Evolutionary conservation across 2,113 vertebrate species (phyloP), one percentile per base, ranked within the genome.

Genomic region (Xiphophorus maculatus): DNA sequence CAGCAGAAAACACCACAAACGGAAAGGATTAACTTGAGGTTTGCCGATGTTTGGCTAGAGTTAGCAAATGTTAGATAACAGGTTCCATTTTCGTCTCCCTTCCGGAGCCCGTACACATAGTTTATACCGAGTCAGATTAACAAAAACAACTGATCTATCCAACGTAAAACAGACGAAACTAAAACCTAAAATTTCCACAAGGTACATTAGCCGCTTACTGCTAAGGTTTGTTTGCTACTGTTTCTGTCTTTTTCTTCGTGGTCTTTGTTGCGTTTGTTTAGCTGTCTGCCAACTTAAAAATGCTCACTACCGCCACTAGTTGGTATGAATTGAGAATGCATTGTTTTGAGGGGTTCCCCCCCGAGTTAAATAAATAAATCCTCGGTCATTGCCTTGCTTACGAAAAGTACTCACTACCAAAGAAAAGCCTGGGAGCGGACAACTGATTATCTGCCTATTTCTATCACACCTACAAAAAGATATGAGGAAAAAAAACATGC

Each of bases 141-240:
- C 40, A 14, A 69, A 27, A 69, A 12, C 2, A 0, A 5, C n/a
- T 5, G 11, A 17, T 14, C 61, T 35, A 1, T 32, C 32, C 2
- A 32, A 37, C 10, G 60, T 6, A 7, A 58, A 66, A 0, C 1
- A 48, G 19, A 77, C 7, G 66, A 66, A 48, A 28, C n/a, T 42
- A 28, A 58, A 17, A 1, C 40, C 19, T 3, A 32, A 40, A 8
- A 25, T n/a, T 35, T 13, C 3, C n/a, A 19, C 22, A 40, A 54
- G 48, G 58, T n/a, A 8, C 28, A 65, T 71, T 81, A 71, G 76
- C 76, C 75, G 6, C 19, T 48, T 19, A 51, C 28, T 9, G 65
- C 32, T 82, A 71, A 22, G 28, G 54, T 58, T 74, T 60, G 65
- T 91, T 87, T 93, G 84, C 91, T 90, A 79, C 88, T 86, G 71